Evolutionary conservation across 2,888 invertebrate genomes (phyloP).

Genomic region (Drosophila peninsularis): DNA sequence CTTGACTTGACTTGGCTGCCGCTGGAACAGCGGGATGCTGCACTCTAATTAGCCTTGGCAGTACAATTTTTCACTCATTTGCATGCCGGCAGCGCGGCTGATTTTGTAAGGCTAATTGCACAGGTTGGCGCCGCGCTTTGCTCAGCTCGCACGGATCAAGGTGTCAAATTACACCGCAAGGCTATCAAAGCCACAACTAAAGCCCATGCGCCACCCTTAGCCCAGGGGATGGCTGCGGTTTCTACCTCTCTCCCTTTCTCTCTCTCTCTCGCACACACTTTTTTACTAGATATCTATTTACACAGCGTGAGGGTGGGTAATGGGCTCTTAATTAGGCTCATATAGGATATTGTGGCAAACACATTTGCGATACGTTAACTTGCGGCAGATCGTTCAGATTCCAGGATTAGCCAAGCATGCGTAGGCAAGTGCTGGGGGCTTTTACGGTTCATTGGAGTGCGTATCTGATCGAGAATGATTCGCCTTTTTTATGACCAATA

Average conservation of each 20-base stretch:
- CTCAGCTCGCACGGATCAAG: constrained; percentile 34
- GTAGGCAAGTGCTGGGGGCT: constrained; percentile 18
- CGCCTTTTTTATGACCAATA: not conserved
- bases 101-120: constrained; percentile 63
- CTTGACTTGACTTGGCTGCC: constrained; percentile 17
- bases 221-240: constrained; percentile 67
- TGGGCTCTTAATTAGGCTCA: constrained; percentile 82
- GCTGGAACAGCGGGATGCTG: constrained; percentile 58
- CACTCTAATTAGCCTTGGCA: constrained; percentile 56
- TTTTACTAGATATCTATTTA: constrained; percentile 66
- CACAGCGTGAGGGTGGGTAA: constrained; percentile 66
- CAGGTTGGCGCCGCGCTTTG: constrained; percentile 37
- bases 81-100: constrained; percentile 52
- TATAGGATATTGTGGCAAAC: constrained; percentile 55
- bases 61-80: constrained; percentile 62
- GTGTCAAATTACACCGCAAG: constrained; percentile 71
- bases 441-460: constrained; percentile 40
- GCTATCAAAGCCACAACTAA: constrained; percentile 49
- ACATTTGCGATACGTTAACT: constrained; percentile 48
- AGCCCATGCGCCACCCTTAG: constrained; percentile 32
- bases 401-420: constrained; percentile 33
- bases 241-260: constrained; percentile 5
- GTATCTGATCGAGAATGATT: constrained; percentile 14
- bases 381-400: constrained; percentile 23
- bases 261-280: constrained; percentile 22